Evolutionary conservation across 2,888 invertebrate genomes (phyloP), one percentile per base, ranked within the genome.

Genomic region (Stenichneumon culpator): DNA sequence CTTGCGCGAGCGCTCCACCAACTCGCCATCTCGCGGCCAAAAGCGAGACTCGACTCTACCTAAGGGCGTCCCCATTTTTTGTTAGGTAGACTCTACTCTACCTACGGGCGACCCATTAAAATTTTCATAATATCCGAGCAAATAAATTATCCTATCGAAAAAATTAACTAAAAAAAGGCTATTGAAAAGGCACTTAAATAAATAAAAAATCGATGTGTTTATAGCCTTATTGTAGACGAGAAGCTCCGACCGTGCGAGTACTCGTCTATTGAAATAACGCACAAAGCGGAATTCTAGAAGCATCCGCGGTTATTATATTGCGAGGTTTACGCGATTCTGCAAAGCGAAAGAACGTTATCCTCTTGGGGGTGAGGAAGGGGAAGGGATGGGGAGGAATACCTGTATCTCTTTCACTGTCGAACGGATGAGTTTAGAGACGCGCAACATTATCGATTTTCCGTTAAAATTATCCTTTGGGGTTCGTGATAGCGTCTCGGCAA

Each of bases 371-470:
- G 2, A 9, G 39, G 36, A 1, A 36, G 7, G 36, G 11, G 39
- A 39, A 11, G 39, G 39, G 9, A 11, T 9, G 39, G 3, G 39
- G 39, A 39, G 39, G 39, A 22, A 50, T 67, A 52, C 44, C 16
- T 28, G 11, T 47, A 75, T 47, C 57, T 67, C 47, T 63, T 68
- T 68, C 39, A 16, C 52, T 32, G 50, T 52, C 25, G 77, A 67
- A 52, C 14, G 25, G 14, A 36, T 19, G 63, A 60, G 50, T 47
- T 32, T 57, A 28, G 57, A 47, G 65, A 44, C 52, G 78, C 74
- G 67, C 77, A 73, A 79, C 72, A 87, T 84, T 81, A 86, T 86
- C 82, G 86, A 87, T 85, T 86, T 82, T 28, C 44, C 82, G 63
- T 83, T 82, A 72, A 73, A 85, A 84, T 86, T 83, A 84, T 87